Conservation (phyloP, 2,797 vertebrate species). For the Chaetodon trifasciatus region DNA sequence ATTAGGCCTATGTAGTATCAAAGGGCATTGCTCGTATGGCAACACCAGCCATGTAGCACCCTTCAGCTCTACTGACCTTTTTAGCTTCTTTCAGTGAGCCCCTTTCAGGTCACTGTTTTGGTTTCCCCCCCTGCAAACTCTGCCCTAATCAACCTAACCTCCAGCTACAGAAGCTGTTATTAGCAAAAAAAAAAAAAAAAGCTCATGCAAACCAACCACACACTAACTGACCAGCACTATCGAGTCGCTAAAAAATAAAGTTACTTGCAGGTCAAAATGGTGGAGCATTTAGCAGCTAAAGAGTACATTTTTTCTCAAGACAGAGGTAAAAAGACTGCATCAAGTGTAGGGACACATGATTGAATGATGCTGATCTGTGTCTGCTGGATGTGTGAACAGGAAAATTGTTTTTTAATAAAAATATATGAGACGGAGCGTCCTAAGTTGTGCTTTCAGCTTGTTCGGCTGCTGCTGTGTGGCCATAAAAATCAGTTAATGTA, state of each 20-base stretch:
- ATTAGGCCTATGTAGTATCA: neutral
- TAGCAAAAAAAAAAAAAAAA: neutral
- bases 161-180: neutral
- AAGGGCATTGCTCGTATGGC: neutral
- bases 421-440: neutral
- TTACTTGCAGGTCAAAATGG: too few species aligned
- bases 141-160: neutral
- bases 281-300: neutral
- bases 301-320: too few species aligned
- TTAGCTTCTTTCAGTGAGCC: neutral
- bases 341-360: too few species aligned
- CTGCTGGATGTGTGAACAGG: neutral
- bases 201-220: neutral
- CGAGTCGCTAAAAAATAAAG: neutral
- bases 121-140: neutral
- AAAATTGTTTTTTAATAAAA: neutral
- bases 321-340: too few species aligned
- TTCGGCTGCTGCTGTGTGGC: neutral
- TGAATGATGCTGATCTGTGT: neutral
- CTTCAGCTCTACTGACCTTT: neutral
- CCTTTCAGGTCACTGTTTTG: neutral
- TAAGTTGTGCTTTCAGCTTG: neutral
- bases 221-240: neutral
- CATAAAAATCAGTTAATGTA: constrained; percentile 10
- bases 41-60: neutral